Evolutionary conservation across 2,797 vertebrate genomes (phyloP).

Genomic region (Thripadectes ignobilis): DNA sequence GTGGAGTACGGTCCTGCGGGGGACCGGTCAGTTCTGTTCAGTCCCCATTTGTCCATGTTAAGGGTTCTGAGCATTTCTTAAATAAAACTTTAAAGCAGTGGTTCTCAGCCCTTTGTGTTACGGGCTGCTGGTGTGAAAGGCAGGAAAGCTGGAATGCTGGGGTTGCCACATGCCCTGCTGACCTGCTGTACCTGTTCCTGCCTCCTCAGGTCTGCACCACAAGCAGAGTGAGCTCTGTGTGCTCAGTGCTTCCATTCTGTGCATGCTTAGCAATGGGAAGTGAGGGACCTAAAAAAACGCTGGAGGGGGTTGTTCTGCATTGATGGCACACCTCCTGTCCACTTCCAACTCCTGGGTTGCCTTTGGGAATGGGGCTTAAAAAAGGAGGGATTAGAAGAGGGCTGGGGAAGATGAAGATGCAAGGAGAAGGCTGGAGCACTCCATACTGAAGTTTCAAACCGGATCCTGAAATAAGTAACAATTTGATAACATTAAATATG

Average conservation of each 20-base stretch:
- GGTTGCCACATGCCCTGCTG: neutral
- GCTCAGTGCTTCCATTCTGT: neutral
- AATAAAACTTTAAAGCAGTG: neutral
- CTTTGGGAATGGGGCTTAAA: neutral
- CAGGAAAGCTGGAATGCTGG: neutral
- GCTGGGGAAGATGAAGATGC: neutral
- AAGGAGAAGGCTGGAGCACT: neutral
- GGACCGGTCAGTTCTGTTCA: neutral
- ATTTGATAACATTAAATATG: neutral
- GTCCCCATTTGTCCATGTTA: rapidly evolving
- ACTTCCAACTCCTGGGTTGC: neutral
- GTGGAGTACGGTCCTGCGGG: neutral
- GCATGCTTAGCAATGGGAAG: neutral
- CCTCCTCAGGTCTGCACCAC: too few species aligned
- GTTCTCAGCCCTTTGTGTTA: neutral
- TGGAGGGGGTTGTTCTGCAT: neutral
- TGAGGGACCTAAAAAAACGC: neutral
- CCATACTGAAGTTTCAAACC: neutral
- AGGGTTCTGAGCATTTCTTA: neutral
- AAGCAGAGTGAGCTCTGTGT: rapidly evolving
- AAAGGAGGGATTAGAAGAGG: neutral
- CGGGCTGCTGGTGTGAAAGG: neutral
- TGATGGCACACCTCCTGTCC: neutral
- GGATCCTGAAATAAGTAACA: neutral
- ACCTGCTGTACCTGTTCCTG: rapidly evolving